These are phyloP conservation scores for Pseudomyrmex cubaensis DNA, from an alignment of 1,140 invertebrate species.

Conservation along the genomic window DNA sequence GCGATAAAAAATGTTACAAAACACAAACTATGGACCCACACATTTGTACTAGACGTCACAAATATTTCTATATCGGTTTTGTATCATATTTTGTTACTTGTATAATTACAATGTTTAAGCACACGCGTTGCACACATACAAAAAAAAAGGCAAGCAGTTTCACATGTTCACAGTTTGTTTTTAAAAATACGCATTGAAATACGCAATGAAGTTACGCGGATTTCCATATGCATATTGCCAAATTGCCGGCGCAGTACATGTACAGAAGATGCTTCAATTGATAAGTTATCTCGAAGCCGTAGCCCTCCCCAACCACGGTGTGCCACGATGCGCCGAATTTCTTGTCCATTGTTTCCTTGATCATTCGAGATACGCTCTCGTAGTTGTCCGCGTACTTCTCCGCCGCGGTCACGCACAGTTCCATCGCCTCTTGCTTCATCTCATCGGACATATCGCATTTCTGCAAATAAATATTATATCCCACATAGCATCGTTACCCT, in stretches of 20 bases:
- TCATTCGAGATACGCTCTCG: constrained; percentile 92
- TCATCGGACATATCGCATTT: constrained; percentile 97
- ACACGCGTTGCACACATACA: too few species aligned
- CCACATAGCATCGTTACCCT: too few species aligned
- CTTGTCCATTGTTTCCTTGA: constrained; percentile 98
- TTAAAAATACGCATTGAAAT: too few species aligned
- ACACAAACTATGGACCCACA: too few species aligned
- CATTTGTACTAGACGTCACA: too few species aligned
- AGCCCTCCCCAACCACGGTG: constrained; percentile 97
- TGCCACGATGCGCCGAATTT: constrained; percentile 98
- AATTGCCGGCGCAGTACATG: constrained; percentile 97
- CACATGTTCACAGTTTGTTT: too few species aligned
- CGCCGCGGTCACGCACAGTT: constrained; percentile 96
- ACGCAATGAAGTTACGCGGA: constrained; percentile 69
- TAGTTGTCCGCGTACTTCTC: constrained; percentile 95
- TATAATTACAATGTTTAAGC: too few species aligned
- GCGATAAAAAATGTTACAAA: too few species aligned
- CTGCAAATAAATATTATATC: constrained; percentile 85
- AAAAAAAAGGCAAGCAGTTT: too few species aligned
- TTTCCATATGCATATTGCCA: constrained; percentile 97
- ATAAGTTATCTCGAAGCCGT: constrained; percentile 97
- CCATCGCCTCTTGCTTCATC: constrained; percentile 95
- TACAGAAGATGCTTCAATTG: constrained; percentile 97
- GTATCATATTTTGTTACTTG: too few species aligned
- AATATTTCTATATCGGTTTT: too few species aligned